Conservation (phyloP, 2,888 invertebrate species). For the Limulus polyphemus region DNA sequence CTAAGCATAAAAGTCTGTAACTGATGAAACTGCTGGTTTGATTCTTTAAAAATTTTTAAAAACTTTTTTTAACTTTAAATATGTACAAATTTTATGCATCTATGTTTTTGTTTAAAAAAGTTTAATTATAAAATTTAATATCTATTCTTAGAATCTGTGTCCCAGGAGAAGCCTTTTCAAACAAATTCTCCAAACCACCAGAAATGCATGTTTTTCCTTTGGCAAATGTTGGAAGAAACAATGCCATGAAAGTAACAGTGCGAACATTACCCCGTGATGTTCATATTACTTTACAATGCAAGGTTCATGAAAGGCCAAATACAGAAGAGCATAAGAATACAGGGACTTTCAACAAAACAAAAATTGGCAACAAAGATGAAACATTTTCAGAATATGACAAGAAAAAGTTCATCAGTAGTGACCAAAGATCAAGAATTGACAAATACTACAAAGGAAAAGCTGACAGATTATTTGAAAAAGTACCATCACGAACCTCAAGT, state of each 20-base stretch:
- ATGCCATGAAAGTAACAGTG: slow-evolving; percentile 47
- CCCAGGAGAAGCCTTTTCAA: slow-evolving; percentile 51
- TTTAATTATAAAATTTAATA: too few species aligned
- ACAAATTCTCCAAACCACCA: slow-evolving; percentile 42
- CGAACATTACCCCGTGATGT: slow-evolving; percentile 52
- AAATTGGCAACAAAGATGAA: not conserved
- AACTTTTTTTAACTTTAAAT: too few species aligned
- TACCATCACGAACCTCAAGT: slow-evolving; percentile 7
- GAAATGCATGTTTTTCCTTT: slow-evolving; percentile 58
- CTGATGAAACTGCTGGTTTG: too few species aligned
- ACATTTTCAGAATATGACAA: not conserved
- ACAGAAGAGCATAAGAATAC: too few species aligned
- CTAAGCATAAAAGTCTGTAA: too few species aligned
- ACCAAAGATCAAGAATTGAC: not conserved
- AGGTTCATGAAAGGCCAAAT: too few species aligned
- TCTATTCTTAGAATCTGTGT: slow-evolving; percentile 43
- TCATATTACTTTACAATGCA: too few species aligned
- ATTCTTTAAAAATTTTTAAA: too few species aligned
- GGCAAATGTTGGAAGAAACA: slow-evolving; percentile 51
- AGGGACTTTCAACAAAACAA: too few species aligned
- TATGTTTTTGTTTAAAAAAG: too few species aligned
- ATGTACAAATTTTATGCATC: too few species aligned
- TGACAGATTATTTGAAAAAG: not conserved
- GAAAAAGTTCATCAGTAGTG: not conserved
- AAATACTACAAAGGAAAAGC: too few species aligned